Evolutionary conservation across 92 coral and sea anemone species (phyloP).

Genomic region (Epizoanthus scotinus): DNA sequence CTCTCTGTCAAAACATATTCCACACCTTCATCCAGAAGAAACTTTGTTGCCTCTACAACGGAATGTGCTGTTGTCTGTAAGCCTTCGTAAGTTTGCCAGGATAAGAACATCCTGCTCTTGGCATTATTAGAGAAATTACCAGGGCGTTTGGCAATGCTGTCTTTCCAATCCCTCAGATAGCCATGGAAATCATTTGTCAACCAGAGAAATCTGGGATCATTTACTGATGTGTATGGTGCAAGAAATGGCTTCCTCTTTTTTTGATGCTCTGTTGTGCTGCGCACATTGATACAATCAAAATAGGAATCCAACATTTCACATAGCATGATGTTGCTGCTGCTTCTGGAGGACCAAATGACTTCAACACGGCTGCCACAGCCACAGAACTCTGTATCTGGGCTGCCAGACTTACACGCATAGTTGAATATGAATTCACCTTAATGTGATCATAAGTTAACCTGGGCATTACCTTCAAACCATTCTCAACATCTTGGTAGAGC

Average conservation of each 20-base stretch:
- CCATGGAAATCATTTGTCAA: conserved; percentile 47
- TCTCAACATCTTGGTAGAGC: conserved; percentile 50
- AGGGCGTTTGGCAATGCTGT: conserved; percentile 39
- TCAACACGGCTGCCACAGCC: conserved; percentile 48
- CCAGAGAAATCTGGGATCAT: conserved; percentile 55
- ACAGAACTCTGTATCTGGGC: conserved; percentile 50
- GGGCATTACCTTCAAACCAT: conserved; percentile 55
- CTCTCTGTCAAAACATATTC: conserved; percentile 57
- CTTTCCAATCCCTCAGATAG: conserved; percentile 52
- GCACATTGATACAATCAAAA: conserved; percentile 59
- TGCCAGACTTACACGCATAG: conserved; percentile 47
- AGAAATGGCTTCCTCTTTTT: too few relatives aligned
- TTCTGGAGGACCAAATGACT: conserved; percentile 43
- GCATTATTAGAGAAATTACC: conserved; percentile 56
- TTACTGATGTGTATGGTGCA: too few relatives aligned
- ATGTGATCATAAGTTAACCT: conserved; percentile 51
- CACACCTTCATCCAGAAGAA: conserved; percentile 45
- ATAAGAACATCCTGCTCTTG: conserved; percentile 46
- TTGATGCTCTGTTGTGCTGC: conserved; percentile 49
- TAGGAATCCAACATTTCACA: conserved; percentile 50
- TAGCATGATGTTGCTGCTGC: conserved; percentile 46
- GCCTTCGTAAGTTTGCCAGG: conserved; percentile 66
- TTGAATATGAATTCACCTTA: conserved; percentile 35
- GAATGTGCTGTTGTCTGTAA: conserved; percentile 42
- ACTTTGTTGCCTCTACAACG: too few relatives aligned